Evolutionary conservation across 1,140 invertebrate species (phyloP), one percentile per base, ranked within the genome.

Genomic region (Asobara japonica): DNA sequence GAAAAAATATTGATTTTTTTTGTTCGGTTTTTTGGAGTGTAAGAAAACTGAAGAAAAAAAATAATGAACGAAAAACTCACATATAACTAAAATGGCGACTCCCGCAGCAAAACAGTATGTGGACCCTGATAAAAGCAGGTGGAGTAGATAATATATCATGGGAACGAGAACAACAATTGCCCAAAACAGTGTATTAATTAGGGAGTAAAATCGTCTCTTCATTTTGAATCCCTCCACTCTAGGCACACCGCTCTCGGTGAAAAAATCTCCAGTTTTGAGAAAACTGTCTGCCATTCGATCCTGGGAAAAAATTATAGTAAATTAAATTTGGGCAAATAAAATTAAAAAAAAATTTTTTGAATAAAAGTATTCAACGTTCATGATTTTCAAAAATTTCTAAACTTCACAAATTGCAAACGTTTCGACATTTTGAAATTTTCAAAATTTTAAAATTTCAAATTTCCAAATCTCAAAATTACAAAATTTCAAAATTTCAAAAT

Each of bases 221-320:
- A 91, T 51, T 70, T 82, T 83, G 71, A 92, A 91, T 7, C 85
- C 82, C 61, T 91, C 89, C 31, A 91, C 83, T 83, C 89, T 87
- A 81, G 89, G 85, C 3, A 94, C 89, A 3, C 93, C 93, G 16
- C 93, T 94, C 11, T 91, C 91, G 60, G 89, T 84, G 79, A 95
- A 95, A 84, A 94, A 96, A 85, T 94, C 93, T 20, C 94, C 94
- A n/a, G 93, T 94, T 79, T 93, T 89, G 29, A 92, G 79, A 82
- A 95, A 96, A 78, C 94, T 95, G 36, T 95, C 93, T 78, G 92
- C 90, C 87, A 96, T 89, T 83, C 91, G 90, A 86, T 96, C 94
- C 92, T 94, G 85, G 33, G 88, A 89, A n/a, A n/a, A n/a, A n/a
- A n/a, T n/a, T 20, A 11, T 10, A 60, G 27, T 61, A 69, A 11